Conservation (phyloP, 2,113 vertebrate species). For the Tringa solitaria region DNA sequence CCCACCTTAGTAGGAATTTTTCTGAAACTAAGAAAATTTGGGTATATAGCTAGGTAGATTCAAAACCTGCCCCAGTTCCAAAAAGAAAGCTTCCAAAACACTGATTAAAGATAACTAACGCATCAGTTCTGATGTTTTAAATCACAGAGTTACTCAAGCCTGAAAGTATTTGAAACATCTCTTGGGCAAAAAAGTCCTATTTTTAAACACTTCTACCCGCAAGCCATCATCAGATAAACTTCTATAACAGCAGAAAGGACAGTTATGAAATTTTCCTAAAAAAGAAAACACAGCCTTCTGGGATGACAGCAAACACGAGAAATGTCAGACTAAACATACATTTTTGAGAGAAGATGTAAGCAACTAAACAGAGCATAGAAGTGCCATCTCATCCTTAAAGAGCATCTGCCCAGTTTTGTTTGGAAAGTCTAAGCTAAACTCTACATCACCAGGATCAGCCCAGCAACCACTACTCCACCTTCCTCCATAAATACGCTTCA, state of each 20-base stretch:
- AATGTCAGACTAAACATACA: constrained; percentile 64
- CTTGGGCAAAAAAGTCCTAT: constrained; percentile 2
- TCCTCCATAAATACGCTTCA: background rate
- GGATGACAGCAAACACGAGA: constrained; percentile 33
- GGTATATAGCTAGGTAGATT: background rate
- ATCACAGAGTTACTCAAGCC: background rate
- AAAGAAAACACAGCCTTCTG: constrained; percentile 17
- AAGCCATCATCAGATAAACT: constrained; percentile 18
- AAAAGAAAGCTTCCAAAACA: background rate
- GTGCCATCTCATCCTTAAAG: constrained; percentile 9
- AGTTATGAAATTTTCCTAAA: constrained; percentile 34
- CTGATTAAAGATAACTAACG: constrained; percentile 3
- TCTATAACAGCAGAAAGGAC: background rate
- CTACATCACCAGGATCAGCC: background rate
- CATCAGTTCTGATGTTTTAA: background rate
- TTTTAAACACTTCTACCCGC: constrained; percentile 10
- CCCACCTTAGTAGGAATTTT: background rate
- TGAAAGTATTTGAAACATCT: constrained; percentile 30
- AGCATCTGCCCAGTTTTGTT: background rate
- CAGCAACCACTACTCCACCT: background rate
- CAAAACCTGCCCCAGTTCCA: background rate
- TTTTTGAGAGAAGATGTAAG: constrained; percentile 52
- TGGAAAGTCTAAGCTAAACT: background rate
- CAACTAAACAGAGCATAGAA: background rate
- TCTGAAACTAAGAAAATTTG: background rate